phyloP scores from a whole-genome alignment of 2,888 invertebrate genomes.

The Frankliniella intonsa region DNA sequence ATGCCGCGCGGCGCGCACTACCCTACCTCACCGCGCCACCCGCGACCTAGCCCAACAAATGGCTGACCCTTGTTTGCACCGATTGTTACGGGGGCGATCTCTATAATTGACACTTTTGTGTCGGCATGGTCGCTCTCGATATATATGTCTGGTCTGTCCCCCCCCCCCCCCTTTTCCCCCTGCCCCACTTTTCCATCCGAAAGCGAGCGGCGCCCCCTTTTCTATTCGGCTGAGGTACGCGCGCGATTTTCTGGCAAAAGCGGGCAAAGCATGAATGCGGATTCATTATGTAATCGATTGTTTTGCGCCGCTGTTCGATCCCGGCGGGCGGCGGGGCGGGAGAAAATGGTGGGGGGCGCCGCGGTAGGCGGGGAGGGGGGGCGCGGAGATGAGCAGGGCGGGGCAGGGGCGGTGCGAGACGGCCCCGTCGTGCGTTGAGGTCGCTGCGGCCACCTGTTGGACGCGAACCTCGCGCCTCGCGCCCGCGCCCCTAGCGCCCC shows the following conservation, averaged over 20 bases:
- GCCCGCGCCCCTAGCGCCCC: not conserved
- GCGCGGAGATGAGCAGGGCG: not conserved
- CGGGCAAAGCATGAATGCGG: not conserved
- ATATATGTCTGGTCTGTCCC: too few relatives aligned
- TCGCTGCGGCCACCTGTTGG: not conserved
- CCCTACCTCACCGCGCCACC: conserved; percentile 1
- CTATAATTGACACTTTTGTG: conserved; percentile 23
- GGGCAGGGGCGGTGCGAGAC: not conserved
- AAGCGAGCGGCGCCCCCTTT: not conserved
- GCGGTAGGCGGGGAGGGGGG: too few relatives aligned
- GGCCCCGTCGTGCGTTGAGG: not conserved
- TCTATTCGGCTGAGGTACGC: not conserved
- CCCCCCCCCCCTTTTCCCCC: too few relatives aligned
- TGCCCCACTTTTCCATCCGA: not conserved
- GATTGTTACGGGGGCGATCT: conserved; percentile 20
- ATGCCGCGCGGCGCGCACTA: not conserved
- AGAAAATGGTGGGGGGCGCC: not conserved
- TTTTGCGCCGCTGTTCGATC: not conserved
- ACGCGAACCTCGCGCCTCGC: too few relatives aligned
- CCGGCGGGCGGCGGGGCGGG: not conserved
- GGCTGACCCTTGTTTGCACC: conserved; percentile 14
- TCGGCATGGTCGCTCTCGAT: too few relatives aligned
- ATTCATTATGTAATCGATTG: not conserved
- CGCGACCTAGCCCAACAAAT: conserved; percentile 9
- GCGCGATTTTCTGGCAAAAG: not conserved